Base-by-base conservation (phyloP, 2,113 vertebrate genomes). In the Echinops telfairi region DNA sequence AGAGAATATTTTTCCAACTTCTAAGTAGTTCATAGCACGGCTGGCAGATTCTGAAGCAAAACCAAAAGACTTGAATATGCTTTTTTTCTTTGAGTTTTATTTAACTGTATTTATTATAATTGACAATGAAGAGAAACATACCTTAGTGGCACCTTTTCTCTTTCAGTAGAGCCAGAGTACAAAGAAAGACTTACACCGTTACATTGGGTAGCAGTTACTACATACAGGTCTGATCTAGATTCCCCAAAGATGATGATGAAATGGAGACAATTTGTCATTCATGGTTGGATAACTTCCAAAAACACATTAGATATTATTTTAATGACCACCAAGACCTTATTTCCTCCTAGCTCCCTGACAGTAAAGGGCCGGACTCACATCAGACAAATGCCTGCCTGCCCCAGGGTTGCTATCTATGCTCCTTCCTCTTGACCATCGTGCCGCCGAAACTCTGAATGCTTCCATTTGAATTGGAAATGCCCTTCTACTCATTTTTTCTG, bases 191-290 rank as follows among this genome's bases (percentile, higher is more conserved):
- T 87, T 78, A 15, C 27, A 60, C 10, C 70, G 15, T 87, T 78
- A 15, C 27, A 60, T 14, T 76, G 15, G 25, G 15, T 81, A 94
- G 33, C 73, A 95, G 93, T 94, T 91, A 87, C 87, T 83, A 36
- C 20, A 82, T 71, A 80, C 11, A 86, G 27, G 31, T 3, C 47
- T 95, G 70, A 96, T 57, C 33, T 83, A 16, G 78, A 31, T 86
- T 95, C 88, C 86, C 77, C 60, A 83, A 90, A 83, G 88, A 80
- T 75, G 86, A 83, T 95, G 92, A 94, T 93, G 86, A 88, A 95
- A 94, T 94, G 53, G 84, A 93, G 92, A 62, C 86, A 86, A 68
- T 93, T 90, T 77, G 23, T 25, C 29, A 73, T 81, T 82, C 19
- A 25, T 73, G 25, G n/a, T 53, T 94, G 78, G 29, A 89, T 40